These are phyloP conservation scores for Montipora foliosa DNA, from an alignment of 64 coral and sea anemone species.

Conservation along the genomic window DNA sequence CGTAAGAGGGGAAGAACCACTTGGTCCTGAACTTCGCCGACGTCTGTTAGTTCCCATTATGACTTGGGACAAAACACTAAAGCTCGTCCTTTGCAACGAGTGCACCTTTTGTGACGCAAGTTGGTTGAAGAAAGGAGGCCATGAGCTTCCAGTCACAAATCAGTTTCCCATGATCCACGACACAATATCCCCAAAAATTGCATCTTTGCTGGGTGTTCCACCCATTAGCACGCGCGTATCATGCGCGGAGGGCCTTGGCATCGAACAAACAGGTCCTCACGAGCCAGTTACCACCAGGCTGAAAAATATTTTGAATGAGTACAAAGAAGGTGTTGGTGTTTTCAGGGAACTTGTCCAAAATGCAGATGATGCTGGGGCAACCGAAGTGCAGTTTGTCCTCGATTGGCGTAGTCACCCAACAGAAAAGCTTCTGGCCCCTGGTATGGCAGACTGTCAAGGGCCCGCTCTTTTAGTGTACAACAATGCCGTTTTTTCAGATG, in stretches of 20 bases:
- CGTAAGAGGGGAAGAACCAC: conserved; percentile 50
- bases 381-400: conserved; percentile 85
- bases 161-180: conserved; percentile 80
- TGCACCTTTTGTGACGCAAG: conserved; percentile 78
- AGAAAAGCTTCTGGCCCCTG: conserved; percentile 64
- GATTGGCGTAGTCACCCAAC: conserved; percentile 82
- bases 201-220: conserved; percentile 75
- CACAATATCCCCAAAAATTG: conserved; percentile 63
- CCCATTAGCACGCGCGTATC: conserved; percentile 83
- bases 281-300: conserved; percentile 88
- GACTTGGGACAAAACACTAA: conserved; percentile 70
- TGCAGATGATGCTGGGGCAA: conserved; percentile 94
- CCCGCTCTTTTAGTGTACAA: conserved; percentile 86
- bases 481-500: conserved; percentile 78
- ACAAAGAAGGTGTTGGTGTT: conserved; percentile 92
- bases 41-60: conserved; percentile 71
- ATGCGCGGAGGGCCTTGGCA: conserved; percentile 60
- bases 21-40: conserved; percentile 34
- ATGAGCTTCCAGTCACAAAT: conserved; percentile 38
- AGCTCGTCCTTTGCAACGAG: conserved; percentile 66
- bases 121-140: conserved; percentile 66
- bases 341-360: conserved; percentile 94
- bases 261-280: conserved; percentile 86
- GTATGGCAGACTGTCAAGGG: conserved; percentile 85
- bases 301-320: conserved; percentile 87